A percentile compares a stretch with the other conserved stretches of the same genome.
Evolutionary conservation across 2,888 invertebrate species (phyloP).

Genomic region (Chloroclystis v-ata): DNA sequence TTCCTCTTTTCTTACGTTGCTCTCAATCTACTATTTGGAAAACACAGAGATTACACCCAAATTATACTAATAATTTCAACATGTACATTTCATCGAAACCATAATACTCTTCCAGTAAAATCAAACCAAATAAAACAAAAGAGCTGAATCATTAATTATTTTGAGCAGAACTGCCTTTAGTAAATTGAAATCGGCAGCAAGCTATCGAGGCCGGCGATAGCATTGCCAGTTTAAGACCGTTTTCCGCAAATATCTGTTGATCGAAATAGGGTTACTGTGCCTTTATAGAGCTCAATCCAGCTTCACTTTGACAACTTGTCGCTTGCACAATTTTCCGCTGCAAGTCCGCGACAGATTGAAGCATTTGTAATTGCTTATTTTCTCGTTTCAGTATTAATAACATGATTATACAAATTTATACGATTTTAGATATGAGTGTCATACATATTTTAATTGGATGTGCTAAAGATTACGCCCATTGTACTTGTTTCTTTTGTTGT

Average conservation of each 20-base stretch:
- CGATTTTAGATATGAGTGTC: too few species aligned
- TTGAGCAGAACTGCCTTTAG: constrained; percentile 11
- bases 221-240: constrained; percentile 28
- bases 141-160: constrained; percentile 4
- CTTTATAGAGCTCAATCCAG: constrained; percentile 28
- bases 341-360: constrained; percentile 18
- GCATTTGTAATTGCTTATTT: constrained; percentile 25
- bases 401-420: too few species aligned
- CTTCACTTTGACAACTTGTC: constrained; percentile 35
- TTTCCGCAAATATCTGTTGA: constrained; percentile 30
- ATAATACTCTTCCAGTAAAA: not conserved
- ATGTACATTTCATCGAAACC: too few species aligned
- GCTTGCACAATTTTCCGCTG: constrained; percentile 26
- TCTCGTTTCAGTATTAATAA: not conserved
- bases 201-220: constrained; percentile 22
- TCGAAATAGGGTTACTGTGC: constrained; percentile 29
- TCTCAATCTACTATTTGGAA: too few species aligned
- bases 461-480: too few species aligned
- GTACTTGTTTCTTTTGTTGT: too few species aligned
- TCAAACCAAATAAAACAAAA: not conserved
- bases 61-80: too few species aligned
- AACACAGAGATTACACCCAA: too few species aligned
- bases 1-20: too few species aligned
- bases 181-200: constrained; percentile 29
- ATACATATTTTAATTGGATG: too few species aligned